A percentile compares a stretch with the other conserved stretches of the same genome.
Evolutionary conservation across 2,888 invertebrate species (phyloP).

Genomic region (Epirrhoe alternata): DNA sequence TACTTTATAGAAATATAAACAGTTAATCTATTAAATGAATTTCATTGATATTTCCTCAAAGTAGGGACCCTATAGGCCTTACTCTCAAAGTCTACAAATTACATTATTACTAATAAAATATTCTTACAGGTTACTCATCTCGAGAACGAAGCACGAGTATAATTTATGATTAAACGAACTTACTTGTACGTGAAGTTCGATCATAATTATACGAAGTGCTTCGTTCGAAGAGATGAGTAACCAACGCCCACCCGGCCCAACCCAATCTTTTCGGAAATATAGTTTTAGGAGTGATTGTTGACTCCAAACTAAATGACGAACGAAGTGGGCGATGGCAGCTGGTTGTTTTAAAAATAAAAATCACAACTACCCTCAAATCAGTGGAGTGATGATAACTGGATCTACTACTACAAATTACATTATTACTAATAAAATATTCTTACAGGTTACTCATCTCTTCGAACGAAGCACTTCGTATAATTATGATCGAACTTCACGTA

Average conservation of each 20-base stretch:
- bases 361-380: conserved; percentile 1
- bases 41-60: conserved; percentile 8
- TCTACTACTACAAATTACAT: not conserved
- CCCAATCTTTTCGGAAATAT: conserved; percentile 9
- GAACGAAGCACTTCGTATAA: not conserved
- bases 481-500: not conserved
- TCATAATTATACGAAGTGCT: not conserved
- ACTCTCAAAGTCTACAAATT: conserved; percentile 4
- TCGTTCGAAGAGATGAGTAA: conserved; percentile 3
- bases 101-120: not conserved
- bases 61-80: not conserved
- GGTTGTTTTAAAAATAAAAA: not conserved
- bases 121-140: conserved; percentile 1
- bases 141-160: not conserved
- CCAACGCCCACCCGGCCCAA: conserved; percentile 4
- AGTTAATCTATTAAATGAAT: not conserved
- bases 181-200: too few species aligned
- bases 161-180: not conserved
- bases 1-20: not conserved
- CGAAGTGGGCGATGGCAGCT: not conserved
- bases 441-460: not conserved
- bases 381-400: conserved; percentile 1
- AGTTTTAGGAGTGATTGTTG: conserved; percentile 4
- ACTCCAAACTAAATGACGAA: conserved; percentile 8
- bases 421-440: not conserved